These are phyloP conservation scores for Styela plicata DNA, from an alignment of 23 tunicate genomes.

Conservation along the genomic window DNA sequence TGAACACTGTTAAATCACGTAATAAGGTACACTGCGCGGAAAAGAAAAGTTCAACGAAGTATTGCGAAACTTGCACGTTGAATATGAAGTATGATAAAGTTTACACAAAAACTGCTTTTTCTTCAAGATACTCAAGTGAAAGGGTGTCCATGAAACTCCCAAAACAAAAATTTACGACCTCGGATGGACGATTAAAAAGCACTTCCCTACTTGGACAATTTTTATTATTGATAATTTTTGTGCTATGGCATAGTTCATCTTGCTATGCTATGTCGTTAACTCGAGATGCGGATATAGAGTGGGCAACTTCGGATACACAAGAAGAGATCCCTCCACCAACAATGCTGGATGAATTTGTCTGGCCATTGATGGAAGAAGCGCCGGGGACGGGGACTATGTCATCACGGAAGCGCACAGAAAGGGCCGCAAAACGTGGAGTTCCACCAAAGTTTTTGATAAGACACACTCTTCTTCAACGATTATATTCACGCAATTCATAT, in stretches of 20 bases:
- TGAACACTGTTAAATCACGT: background rate
- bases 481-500: slow-evolving; percentile 32
- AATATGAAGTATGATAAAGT: too few species aligned
- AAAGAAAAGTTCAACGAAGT: background rate
- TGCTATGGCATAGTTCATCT: background rate
- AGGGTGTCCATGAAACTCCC: too few species aligned
- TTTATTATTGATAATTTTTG: too few species aligned
- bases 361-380: background rate
- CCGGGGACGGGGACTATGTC: background rate
- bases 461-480: slow-evolving; percentile 35
- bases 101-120: background rate
- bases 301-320: background rate
- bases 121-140: background rate
- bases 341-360: background rate
- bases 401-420: background rate
- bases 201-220: background rate
- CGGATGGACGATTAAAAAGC: background rate
- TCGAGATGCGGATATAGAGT: background rate
- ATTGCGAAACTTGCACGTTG: background rate
- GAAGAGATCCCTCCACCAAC: background rate
- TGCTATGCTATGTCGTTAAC: background rate
- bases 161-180: background rate
- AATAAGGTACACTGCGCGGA: too few species aligned
- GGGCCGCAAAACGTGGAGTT: slow-evolving; percentile 12
- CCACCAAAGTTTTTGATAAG: slow-evolving; percentile 1